phyloP scores from a whole-genome alignment of 2,797 vertebrate genomes.

The Huso huso region DNA sequence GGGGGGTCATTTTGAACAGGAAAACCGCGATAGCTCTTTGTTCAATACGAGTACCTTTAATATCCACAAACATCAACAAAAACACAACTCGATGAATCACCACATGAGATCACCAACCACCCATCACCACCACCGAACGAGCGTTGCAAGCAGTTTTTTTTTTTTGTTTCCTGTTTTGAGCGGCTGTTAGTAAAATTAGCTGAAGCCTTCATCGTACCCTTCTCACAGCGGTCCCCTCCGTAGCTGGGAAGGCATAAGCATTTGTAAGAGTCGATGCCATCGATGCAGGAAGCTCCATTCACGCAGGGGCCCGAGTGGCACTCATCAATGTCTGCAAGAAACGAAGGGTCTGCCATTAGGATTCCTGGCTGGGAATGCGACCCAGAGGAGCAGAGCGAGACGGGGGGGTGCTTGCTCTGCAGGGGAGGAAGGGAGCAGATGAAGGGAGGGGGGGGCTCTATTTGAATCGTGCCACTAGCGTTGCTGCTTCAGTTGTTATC shows the following conservation, averaged over 20 bases:
- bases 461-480: slow-evolving; percentile 29
- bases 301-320: slow-evolving; percentile 90
- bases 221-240: slow-evolving; percentile 89
- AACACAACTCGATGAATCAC: no score
- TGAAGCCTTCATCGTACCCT: slow-evolving; percentile 89
- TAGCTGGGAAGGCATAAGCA: slow-evolving; percentile 99
- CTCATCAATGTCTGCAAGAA: slow-evolving; percentile 94
- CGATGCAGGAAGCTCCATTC: slow-evolving; percentile 96
- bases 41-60: no score
- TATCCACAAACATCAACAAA: no score
- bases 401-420: slow-evolving; percentile 1
- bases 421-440: slow-evolving; percentile 1
- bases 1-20: no score
- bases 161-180: slow-evolving; percentile 25
- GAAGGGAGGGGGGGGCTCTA: slow-evolving; percentile 16
- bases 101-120: no score
- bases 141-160: background rate
- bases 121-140: background rate
- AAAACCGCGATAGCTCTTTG: no score
- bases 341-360: slow-evolving; percentile 71
- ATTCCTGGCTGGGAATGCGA: slow-evolving; percentile 49
- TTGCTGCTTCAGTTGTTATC: slow-evolving; percentile 38
- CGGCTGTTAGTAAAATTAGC: slow-evolving; percentile 79
- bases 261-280: slow-evolving; percentile 86
- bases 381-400: slow-evolving; percentile 24